Percentiles rank a stretch among this genome's conserved stretches.
Conservation (phyloP, 1,140 invertebrate genomes). For the Acyrthosiphon pisum region DNA sequence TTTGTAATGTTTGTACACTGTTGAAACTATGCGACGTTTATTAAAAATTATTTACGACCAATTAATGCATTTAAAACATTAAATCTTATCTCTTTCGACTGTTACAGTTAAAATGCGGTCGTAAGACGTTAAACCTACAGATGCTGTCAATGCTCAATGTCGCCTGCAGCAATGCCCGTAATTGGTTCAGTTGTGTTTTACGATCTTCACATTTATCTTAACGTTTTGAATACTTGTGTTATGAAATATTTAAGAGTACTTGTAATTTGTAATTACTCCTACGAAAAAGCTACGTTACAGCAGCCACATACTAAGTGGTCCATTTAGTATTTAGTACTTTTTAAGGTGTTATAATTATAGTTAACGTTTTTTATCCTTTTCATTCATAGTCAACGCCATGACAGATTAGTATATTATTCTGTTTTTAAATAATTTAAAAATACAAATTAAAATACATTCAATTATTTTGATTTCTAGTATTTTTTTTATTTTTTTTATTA, state of each 20-base stretch:
- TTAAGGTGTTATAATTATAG: background rate
- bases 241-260: background rate
- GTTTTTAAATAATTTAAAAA: background rate
- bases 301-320: background rate
- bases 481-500: too few relatives aligned
- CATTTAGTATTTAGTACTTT: background rate
- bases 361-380: background rate
- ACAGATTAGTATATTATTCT: background rate
- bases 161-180: background rate
- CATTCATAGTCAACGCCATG: too few relatives aligned
- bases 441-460: too few relatives aligned
- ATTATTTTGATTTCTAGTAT: background rate
- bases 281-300: background rate
- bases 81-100: background rate
- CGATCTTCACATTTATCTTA: background rate
- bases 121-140: background rate
- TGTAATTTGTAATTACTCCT: background rate
- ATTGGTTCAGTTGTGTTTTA: background rate
- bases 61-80: conserved; percentile 6
- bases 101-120: background rate
- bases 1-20: background rate
- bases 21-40: background rate
- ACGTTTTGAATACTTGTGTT: background rate
- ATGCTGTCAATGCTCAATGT: background rate
- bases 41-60: background rate